phyloP scores from a whole-genome alignment of 2,888 invertebrate species.

The Heterodera filipjevi region DNA sequence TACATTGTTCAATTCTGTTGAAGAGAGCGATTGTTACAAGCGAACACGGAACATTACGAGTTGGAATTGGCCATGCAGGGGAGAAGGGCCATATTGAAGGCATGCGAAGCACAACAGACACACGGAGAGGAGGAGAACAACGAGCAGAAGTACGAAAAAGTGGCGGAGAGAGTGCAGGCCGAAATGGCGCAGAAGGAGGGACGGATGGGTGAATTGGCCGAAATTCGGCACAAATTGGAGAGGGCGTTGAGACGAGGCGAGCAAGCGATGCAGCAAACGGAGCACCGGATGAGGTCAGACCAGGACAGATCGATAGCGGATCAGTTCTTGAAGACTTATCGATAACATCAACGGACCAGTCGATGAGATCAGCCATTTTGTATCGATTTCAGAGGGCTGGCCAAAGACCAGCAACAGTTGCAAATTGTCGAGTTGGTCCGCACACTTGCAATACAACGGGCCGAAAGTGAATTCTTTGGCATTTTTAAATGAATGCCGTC shows the following conservation, averaged over 20 bases:
- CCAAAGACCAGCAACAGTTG: constrained; percentile 85
- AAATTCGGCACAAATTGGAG: constrained; percentile 57
- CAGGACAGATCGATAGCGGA: neutral
- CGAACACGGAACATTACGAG: constrained; percentile 71
- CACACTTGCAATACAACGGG: constrained; percentile 85
- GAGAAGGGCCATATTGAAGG: constrained; percentile 50
- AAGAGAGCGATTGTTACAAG: constrained; percentile 75
- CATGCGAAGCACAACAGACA: constrained; percentile 57
- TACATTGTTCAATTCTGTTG: too few relatives aligned
- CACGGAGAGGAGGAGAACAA: constrained; percentile 47
- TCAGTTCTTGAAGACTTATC: too few relatives aligned
- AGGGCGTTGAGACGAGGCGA: constrained; percentile 51
- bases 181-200: constrained; percentile 46
- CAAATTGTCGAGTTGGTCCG: constrained; percentile 82
- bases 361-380: neutral
- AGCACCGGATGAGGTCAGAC: constrained; percentile 62
- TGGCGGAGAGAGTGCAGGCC: constrained; percentile 54
- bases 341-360: too few relatives aligned
- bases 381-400: constrained; percentile 79
- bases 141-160: constrained; percentile 44
- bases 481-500: constrained; percentile 12
- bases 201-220: constrained; percentile 44
- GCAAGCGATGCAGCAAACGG: constrained; percentile 41
- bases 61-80: constrained; percentile 58
- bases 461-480: constrained; percentile 75